These are phyloP conservation scores for Psammodynastes pulverulentus DNA, from an alignment of 2,113 vertebrate genomes.

Conservation along the genomic window DNA sequence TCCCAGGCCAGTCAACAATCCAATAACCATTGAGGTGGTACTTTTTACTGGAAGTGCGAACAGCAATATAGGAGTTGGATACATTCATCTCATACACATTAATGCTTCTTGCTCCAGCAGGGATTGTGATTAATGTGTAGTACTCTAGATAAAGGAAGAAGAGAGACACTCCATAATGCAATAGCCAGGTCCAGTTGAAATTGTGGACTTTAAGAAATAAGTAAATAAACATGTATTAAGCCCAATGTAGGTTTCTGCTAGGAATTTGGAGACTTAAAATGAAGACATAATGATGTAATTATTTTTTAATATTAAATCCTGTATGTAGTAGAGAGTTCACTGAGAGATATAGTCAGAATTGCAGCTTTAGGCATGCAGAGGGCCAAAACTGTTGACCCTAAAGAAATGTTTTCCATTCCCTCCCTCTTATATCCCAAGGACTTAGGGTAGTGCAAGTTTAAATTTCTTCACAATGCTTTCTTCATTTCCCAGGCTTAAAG, in stretches of 20 bases:
- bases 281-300: not conserved
- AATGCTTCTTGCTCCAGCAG: conserved; percentile 79
- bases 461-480: not conserved
- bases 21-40: conserved; percentile 85
- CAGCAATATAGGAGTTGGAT: conserved; percentile 81
- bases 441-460: not conserved
- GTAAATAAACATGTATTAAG: not conserved
- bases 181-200: not conserved
- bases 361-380: not conserved
- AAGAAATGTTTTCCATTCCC: not conserved
- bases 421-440: not conserved
- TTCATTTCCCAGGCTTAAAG: not conserved
- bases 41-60: conserved; percentile 71
- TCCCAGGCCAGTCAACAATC: conserved; percentile 85
- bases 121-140: conserved; percentile 77
- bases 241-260: not conserved
- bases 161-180: not conserved
- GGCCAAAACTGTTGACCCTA: not conserved
- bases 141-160: conserved; percentile 71
- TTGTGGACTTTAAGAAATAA: not conserved
- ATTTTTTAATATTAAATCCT: not conserved
- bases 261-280: not conserved
- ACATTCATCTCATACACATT: conserved; percentile 75
- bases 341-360: not conserved
- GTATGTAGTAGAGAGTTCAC: not conserved